Evolutionary conservation across 2,113 vertebrate genomes (phyloP).

Genomic region (Paradoxurus hermaphroditus): DNA sequence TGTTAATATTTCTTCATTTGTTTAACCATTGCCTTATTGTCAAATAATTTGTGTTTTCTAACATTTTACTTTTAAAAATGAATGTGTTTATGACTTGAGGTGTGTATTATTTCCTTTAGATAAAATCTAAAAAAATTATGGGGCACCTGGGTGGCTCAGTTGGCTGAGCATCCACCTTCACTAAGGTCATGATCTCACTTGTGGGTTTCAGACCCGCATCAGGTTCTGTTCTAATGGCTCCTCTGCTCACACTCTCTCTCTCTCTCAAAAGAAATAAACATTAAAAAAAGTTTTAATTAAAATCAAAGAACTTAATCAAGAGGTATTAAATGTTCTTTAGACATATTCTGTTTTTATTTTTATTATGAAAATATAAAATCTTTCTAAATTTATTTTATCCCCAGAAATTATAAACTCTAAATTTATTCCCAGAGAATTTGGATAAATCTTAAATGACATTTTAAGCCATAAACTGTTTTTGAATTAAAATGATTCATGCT

Average conservation of each 20-base stretch:
- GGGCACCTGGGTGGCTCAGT: no score
- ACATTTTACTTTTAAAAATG: not conserved
- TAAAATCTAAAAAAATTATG: no score
- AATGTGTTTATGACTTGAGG: not conserved
- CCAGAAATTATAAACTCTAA: no score
- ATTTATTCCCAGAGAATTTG: not conserved
- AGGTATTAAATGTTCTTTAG: not conserved
- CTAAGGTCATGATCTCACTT: no score
- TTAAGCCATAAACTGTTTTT: not conserved
- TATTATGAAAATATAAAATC: not conserved
- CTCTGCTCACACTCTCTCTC: no score
- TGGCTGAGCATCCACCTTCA: no score
- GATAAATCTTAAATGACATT: not conserved
- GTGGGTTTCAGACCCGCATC: no score
- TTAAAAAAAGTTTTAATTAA: no score
- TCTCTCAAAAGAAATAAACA: no score
- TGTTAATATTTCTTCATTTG: not conserved
- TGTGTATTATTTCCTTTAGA: not conserved
- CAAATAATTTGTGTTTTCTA: not conserved
- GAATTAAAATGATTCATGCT: not conserved
- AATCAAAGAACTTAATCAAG: not conserved
- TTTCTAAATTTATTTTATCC: not conserved
- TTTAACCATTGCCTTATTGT: not conserved
- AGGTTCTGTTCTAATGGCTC: no score
- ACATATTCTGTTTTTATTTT: not conserved